Percentiles rank a stretch among this genome's conserved stretches.
Evolutionary conservation across 2,888 invertebrate species (phyloP).

Genomic region (Bombylius major): DNA sequence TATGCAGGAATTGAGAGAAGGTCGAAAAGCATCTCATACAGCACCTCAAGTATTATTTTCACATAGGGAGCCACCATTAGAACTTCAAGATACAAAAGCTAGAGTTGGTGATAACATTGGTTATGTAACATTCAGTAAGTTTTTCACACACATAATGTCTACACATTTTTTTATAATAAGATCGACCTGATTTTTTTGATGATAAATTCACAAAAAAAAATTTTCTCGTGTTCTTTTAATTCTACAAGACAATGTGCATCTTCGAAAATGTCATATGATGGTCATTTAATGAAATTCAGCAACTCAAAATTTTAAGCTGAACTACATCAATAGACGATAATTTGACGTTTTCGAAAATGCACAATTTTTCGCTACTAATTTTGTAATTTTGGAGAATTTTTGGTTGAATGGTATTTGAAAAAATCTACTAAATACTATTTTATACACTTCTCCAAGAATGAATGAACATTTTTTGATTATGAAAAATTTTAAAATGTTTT

Average conservation of each 20-base stretch:
- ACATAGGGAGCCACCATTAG: constrained; percentile 93
- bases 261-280: no score
- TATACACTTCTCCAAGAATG: not conserved
- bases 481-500: not conserved
- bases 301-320: no score
- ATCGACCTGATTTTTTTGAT: not conserved
- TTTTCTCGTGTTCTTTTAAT: not conserved
- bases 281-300: no score
- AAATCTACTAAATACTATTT: not conserved
- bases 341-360: no score
- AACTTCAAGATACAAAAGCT: constrained; percentile 87
- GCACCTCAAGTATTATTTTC: constrained; percentile 83
- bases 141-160: not conserved
- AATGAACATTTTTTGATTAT: constrained; percentile 1
- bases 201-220: not conserved
- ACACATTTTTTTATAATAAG: not conserved
- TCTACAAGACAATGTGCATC: no score
- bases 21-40: constrained; percentile 88
- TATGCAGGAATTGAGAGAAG: constrained; percentile 98
- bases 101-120: constrained; percentile 94
- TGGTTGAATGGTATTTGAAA: not conserved
- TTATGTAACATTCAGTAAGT: constrained; percentile 94
- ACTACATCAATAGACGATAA: no score
- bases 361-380: no score
- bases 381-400: not conserved